Evolutionary conservation across 2,113 vertebrate genomes (phyloP).

Genomic region (Atherinomorus stipes): DNA sequence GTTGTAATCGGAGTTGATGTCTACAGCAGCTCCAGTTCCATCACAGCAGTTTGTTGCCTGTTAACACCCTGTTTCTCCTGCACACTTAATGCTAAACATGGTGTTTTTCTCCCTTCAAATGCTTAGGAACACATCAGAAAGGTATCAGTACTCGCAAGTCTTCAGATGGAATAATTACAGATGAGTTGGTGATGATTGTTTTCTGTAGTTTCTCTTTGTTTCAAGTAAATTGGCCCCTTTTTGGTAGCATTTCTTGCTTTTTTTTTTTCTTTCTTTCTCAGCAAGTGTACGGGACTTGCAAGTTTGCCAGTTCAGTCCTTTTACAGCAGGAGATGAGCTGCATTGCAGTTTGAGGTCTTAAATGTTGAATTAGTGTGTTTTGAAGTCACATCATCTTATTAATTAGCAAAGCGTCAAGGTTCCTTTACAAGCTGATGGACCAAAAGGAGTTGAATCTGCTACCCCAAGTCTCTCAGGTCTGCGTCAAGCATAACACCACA

Average conservation of each 20-base stretch:
- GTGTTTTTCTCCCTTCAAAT: neutral
- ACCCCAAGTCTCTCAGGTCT: neutral
- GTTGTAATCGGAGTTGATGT: constrained; percentile 45
- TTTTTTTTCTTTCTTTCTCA: too few relatives aligned
- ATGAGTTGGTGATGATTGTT: neutral
- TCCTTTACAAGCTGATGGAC: neutral
- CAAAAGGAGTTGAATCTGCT: neutral
- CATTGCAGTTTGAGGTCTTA: too few relatives aligned
- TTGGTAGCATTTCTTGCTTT: too few relatives aligned
- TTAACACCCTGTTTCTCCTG: neutral
- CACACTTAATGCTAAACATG: neutral
- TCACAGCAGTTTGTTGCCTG: constrained; percentile 2
- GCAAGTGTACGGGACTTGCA: neutral
- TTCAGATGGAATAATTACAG: neutral
- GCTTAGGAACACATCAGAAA: neutral
- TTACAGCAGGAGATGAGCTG: too few relatives aligned
- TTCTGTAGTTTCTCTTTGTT: neutral
- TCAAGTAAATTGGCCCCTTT: neutral
- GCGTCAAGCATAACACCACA: neutral
- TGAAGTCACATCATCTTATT: neutral
- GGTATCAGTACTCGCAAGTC: neutral
- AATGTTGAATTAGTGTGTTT: neutral
- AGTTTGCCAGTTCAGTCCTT: too few relatives aligned
- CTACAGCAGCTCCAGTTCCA: constrained; percentile 29
- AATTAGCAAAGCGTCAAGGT: neutral